Base-by-base conservation (phyloP, 2,888 invertebrate genomes). In the Serripes groenlandicus region DNA sequence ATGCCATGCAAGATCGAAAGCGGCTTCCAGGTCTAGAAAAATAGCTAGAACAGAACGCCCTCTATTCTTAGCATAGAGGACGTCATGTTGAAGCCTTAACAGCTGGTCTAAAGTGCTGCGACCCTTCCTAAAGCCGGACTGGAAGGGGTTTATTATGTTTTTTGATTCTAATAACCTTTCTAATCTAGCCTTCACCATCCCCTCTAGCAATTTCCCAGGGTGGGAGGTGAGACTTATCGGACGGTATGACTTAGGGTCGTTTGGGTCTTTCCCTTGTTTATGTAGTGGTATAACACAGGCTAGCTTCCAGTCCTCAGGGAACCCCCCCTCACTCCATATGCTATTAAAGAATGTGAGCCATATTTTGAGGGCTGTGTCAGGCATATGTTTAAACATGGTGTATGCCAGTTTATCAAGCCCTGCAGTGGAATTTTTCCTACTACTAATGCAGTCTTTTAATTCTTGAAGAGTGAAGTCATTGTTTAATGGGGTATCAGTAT, bases 201-300 rank as follows among this genome's bases (percentile, higher is more conserved):
- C 42, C 30, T 74, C 62, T 21, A 74, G 37, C 23, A 64, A 64
- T 74, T 78, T 78, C 37, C 68, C 73, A 37, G 73, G 56, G 34
- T 73, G 73, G 5, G 78, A 78, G 21, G 78, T 73, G 21, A 78
- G 78, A 35, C 73, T 73, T 15, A 74, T 73, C 1, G 69, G 73
- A 34, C 78, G 52, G 28, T 78, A 69, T 1, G 68, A 78, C 26
- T 73, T 73, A 58, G 68, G 69, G 18, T 72, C 72, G 15, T 34
- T 54, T 37, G 49, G 30, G 23, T 68, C 68, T 68, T 68, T 68
- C 7, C 30, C 30, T 32, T 37, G 23, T 70, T 70, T 70, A 9
- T 42, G 54, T 30, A 70, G 30, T 18, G 72, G 78, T n/a, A 78
- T 73, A 18, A 78, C 52, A 69, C 73, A 73, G 15, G 73, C 78